Evolutionary conservation across 2,797 vertebrate species (phyloP).

Genomic region (Pseudochirops cupreus): DNA sequence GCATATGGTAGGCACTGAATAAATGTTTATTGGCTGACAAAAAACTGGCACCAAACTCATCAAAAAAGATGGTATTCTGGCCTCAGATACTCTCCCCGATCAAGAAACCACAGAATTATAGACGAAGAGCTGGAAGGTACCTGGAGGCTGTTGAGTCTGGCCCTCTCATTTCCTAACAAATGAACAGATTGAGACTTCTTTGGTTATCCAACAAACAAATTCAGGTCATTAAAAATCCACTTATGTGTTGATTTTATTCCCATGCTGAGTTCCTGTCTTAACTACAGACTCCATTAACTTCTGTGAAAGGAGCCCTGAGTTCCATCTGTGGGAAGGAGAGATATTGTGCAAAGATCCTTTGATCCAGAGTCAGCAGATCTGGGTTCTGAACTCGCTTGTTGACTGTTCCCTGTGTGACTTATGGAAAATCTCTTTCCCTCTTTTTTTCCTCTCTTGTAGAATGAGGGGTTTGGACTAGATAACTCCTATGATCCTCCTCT

Average conservation of each 20-base stretch:
- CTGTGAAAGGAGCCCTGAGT: not conserved
- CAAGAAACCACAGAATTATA: not conserved
- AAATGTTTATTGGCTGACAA: not conserved
- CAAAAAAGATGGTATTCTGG: not conserved
- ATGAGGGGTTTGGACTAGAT: not conserved
- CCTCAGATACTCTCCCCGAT: not conserved
- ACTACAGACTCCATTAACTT: not conserved
- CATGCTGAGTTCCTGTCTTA: not conserved
- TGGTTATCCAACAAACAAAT: not conserved
- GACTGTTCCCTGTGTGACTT: not conserved
- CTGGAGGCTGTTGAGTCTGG: too few species aligned
- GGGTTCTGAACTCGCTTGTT: not conserved
- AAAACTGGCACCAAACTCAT: not conserved
- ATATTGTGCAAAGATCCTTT: not conserved
- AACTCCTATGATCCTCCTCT: too few species aligned
- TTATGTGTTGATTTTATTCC: not conserved
- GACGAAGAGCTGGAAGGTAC: not conserved
- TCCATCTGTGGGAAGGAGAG: not conserved
- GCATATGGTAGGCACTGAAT: not conserved
- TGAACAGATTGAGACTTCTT: not conserved
- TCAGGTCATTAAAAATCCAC: not conserved
- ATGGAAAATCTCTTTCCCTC: not conserved
- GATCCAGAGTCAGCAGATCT: too few species aligned
- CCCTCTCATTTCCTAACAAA: not conserved
- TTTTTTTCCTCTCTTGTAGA: not conserved